These are phyloP conservation scores for Eonycteris spelaea DNA, from an alignment of 2,113 vertebrate genomes.

Conservation along the genomic window DNA sequence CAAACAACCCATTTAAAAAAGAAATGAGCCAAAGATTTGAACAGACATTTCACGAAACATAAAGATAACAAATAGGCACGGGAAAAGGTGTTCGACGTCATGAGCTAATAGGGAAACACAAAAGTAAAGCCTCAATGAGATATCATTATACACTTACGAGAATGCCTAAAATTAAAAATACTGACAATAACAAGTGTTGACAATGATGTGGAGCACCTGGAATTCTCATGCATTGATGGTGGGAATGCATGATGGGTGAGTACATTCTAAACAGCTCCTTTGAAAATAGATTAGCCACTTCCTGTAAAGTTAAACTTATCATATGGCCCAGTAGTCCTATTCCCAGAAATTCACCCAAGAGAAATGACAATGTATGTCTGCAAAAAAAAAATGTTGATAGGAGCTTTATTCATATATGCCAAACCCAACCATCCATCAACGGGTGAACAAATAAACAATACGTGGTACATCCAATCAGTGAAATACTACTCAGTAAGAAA, in stretches of 20 bases:
- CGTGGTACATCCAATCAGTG: neutral
- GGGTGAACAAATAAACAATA: neutral
- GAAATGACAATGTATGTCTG: neutral
- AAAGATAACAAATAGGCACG: neutral
- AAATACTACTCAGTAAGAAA: neutral
- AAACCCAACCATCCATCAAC: neutral
- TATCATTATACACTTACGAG: neutral
- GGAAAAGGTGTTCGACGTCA: neutral
- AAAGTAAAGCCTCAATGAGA: neutral
- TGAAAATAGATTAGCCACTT: neutral
- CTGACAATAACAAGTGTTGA: neutral
- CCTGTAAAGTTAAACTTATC: neutral
- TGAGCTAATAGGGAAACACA: neutral
- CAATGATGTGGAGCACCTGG: neutral
- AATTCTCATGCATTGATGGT: neutral
- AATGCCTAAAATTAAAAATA: neutral
- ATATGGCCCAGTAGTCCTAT: neutral
- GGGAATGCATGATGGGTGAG: fast-evolving
- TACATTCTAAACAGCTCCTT: neutral
- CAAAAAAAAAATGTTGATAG: neutral
- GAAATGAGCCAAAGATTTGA: neutral
- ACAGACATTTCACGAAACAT: neutral
- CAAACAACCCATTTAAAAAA: neutral
- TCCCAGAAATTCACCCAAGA: neutral
- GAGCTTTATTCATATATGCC: neutral